Evolutionary conservation across 2,888 invertebrate species (phyloP), one percentile per base, ranked within the genome.

Genomic region (Hypselothyrea guttata): DNA sequence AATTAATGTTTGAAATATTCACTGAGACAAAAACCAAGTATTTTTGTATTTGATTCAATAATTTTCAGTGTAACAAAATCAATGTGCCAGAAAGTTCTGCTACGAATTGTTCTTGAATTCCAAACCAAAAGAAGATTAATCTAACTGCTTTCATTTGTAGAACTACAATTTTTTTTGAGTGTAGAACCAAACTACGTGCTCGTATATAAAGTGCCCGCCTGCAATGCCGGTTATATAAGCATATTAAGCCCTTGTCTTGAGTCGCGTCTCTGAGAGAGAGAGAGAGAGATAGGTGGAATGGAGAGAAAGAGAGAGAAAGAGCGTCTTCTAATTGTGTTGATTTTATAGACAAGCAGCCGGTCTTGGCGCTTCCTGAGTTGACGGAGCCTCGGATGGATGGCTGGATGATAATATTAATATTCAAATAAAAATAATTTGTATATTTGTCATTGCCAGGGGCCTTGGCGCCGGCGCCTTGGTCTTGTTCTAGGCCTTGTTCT

Each of bases 391-490:
- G 22, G 22, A 22, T 22, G 22, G 22, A 22, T 22, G 22, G 22
- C 2, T 38, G 54, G 46, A 22, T 41, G 30, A 22, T 41, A 52
- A 65, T 65, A 57, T 65, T 71, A 66, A 78, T 79, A 73, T 71
- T 77, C 61, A 69, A 75, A 77, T 83, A 77, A 65, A 82, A 75
- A 73, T 65, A 79, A 75, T 75, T 79, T 83, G 82, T 83, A 71
- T 72, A 83, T 78, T 78, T 83, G 84, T 79, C 67, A 75, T 59
- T 70, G 73, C 62, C 81, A 83, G 40, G 38, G 73, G 66, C 77
- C 46, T 48, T 69, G 73, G 60, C 74, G 66, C 55, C 45, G 53
- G 28, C 38, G 28, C 33, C 22, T n/a, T n/a, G n/a, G n/a, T n/a
- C n/a, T n/a, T n/a, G n/a, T n/a, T n/a, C n/a, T n/a, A n/a, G n/a